Evolutionary conservation across 1,140 invertebrate genomes (phyloP).

Genomic region (Copidosoma floridanum): DNA sequence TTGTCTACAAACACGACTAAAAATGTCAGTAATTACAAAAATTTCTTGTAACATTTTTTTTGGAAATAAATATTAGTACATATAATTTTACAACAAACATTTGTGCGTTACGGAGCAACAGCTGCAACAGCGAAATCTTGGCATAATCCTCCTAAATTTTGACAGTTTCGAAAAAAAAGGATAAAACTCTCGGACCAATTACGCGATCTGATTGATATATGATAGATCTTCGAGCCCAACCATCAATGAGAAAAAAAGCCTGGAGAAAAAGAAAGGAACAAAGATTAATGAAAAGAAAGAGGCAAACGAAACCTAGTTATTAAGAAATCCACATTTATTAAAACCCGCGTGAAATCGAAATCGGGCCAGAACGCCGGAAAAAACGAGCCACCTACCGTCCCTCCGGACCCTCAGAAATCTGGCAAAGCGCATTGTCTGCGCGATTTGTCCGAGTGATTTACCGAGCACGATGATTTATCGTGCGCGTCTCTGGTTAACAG

Average conservation of each 20-base stretch:
- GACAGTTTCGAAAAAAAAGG: constrained; percentile 3
- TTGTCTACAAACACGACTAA: no score
- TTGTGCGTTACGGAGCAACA: no score
- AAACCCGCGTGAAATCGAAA: constrained; percentile 12
- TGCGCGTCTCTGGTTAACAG: no score
- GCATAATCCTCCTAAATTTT: no score
- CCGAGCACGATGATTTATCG: constrained; percentile 49
- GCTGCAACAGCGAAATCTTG: no score
- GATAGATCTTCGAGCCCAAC: background rate
- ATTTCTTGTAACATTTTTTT: no score
- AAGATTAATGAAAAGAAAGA: background rate
- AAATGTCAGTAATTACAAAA: no score
- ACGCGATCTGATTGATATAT: constrained; percentile 17
- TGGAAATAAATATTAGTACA: no score
- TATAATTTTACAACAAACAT: no score
- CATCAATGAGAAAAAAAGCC: no score
- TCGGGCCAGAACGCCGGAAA: constrained; percentile 4
- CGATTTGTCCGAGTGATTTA: constrained; percentile 40
- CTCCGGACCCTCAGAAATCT: background rate
- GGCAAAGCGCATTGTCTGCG: constrained; percentile 37
- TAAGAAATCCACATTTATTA: constrained; percentile 2
- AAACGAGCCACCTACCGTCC: no score
- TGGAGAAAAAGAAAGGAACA: background rate
- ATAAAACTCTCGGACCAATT: background rate
- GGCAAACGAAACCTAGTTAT: background rate